Conservation (phyloP, 2,797 vertebrate genomes). For the Lindbergichthys nudifrons region DNA sequence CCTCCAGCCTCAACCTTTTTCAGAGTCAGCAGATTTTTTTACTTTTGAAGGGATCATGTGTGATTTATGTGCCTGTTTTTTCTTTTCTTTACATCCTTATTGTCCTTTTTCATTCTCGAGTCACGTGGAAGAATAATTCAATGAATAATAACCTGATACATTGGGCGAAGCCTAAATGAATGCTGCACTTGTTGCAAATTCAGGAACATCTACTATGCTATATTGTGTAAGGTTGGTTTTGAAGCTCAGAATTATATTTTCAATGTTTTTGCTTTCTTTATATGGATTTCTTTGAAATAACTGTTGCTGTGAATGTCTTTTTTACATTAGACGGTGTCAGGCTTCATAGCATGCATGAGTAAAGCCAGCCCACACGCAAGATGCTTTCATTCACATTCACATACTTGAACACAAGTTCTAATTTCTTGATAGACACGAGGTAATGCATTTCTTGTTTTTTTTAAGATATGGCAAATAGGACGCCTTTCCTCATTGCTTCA, state of each 20-base stretch:
- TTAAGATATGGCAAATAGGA: background rate
- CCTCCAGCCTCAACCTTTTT: slow-evolving; percentile 7
- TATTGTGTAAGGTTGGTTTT: background rate
- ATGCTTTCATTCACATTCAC: slow-evolving; percentile 8
- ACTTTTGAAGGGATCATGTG: slow-evolving; percentile 27
- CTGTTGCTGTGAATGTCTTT: slow-evolving; percentile 9
- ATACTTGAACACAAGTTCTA: slow-evolving; percentile 25
- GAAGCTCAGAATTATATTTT: background rate
- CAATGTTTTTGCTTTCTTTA: background rate
- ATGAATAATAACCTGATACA: background rate
- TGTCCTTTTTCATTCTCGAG: background rate
- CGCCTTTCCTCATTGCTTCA: background rate
- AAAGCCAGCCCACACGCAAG: background rate
- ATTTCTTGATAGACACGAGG: slow-evolving; percentile 16
- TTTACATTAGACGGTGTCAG: background rate
- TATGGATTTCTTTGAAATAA: slow-evolving; percentile 8
- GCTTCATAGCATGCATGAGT: slow-evolving; percentile 22
- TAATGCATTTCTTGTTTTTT: background rate
- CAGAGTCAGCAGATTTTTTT: slow-evolving; percentile 1
- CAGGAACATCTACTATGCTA: slow-evolving; percentile 4
- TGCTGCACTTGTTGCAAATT: slow-evolving; percentile 2
- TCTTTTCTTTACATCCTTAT: background rate
- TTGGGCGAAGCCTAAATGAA: slow-evolving; percentile 7
- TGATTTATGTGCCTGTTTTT: background rate
- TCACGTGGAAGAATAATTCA: slow-evolving; percentile 4